Evolutionary conservation across 2,888 invertebrate species (phyloP).

Genomic region (Lepidonotus clava): DNA sequence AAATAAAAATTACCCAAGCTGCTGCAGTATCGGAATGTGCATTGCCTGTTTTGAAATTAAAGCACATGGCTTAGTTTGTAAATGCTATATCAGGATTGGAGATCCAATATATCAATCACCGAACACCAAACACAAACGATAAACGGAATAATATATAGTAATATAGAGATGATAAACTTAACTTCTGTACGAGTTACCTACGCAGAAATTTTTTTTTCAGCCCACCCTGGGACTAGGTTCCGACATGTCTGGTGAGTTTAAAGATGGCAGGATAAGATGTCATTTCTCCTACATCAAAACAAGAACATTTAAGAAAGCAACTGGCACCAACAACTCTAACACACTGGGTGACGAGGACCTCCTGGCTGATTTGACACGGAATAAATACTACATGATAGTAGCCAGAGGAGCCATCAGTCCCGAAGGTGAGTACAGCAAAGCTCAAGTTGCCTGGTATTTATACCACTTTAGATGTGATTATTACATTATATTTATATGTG

Average conservation of each 20-base stretch:
- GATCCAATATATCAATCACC: too few relatives aligned
- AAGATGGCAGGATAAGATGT: not conserved
- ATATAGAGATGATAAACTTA: too few relatives aligned
- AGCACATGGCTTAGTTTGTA: too few relatives aligned
- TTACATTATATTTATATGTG: too few relatives aligned
- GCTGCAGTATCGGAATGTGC: too few relatives aligned
- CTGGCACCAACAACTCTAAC: not conserved
- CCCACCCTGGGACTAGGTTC: not conserved
- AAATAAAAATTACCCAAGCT: not conserved
- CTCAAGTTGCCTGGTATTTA: too few relatives aligned
- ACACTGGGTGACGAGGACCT: not conserved
- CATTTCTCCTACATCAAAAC: not conserved
- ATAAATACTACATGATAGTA: not conserved
- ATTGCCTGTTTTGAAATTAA: too few relatives aligned
- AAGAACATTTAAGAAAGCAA: not conserved
- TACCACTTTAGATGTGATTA: too few relatives aligned
- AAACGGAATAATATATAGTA: too few relatives aligned
- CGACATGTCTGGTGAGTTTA: not conserved
- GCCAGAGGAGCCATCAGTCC: not conserved
- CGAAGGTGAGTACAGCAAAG: not conserved
- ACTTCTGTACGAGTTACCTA: too few relatives aligned
- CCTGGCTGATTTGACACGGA: not conserved
- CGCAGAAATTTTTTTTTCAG: not conserved
- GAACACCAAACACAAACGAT: too few relatives aligned
- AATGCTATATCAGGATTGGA: too few relatives aligned